Base-by-base conservation (phyloP, 2,888 invertebrate species). In the Toxonevra muliebris region DNA sequence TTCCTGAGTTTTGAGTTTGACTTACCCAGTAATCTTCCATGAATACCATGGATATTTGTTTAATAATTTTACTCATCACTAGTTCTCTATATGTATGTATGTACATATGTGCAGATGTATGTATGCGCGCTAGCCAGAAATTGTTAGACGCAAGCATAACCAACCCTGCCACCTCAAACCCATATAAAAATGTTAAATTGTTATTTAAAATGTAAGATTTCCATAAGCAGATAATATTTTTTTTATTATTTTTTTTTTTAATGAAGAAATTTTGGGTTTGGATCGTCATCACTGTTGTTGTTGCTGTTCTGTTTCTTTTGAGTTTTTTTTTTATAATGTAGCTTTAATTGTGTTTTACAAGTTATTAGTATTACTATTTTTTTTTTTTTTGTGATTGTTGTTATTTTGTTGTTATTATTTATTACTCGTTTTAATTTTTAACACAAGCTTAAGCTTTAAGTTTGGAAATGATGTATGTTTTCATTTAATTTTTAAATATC, bases 291-390 rank as follows among this genome's bases (percentile, higher is more conserved):
- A 12, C 12, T 42, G 9, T 58, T 59, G 48, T 54, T 60, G 55
- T 40, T 64, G 19, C 52, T 50, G 55, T 54, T 69, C 69, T 63
- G 66, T 65, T 60, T 63, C 53, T 70, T 60, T 63, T 67, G 57
- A 68, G 69, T 69, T 68, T 68, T 69, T 69, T 61, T 68, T 60
- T 54, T 57, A 67, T 67, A 67, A 54, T 69, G 30, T 65, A 68
- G 61, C 54, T 48, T 62, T 19, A 11, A 61, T 54, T 65, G 57
- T 43, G 57, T 11, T 43, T 42, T 8, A 40, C 52, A 15, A 64
- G 42, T 50, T 58, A 20, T 67, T 59, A 61, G 41, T 53, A 45
- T 45, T 54, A 53, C 59, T 58, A 17, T 30, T 40, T n/a, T 12
- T 40, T 1, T 58, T 52, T 11, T 40, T 68, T 43, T 54, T 60